These are phyloP conservation scores for Phalloptychus januarius DNA, from an alignment of 2,797 vertebrate species.

Conservation along the genomic window DNA sequence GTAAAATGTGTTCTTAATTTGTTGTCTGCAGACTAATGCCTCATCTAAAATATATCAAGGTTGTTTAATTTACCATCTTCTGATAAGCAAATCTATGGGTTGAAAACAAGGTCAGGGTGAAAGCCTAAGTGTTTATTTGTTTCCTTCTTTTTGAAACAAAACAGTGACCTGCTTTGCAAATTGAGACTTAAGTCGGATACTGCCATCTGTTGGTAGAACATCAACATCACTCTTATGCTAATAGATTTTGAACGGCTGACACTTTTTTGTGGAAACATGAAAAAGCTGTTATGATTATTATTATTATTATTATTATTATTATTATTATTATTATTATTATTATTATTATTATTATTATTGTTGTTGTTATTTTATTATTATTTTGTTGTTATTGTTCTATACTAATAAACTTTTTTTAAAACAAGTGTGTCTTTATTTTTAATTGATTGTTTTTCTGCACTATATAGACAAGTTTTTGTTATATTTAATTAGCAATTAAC, in stretches of 20 bases:
- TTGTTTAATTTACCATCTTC: background rate
- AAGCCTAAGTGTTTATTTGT: background rate
- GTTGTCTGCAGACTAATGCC: background rate
- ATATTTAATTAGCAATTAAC: background rate
- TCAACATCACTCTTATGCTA: background rate
- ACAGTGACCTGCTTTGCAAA: conserved; percentile 12
- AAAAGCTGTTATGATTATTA: background rate
- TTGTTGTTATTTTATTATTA: background rate
- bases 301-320: too few relatives aligned
- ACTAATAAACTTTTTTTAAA: too few relatives aligned
- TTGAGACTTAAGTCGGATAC: conserved; percentile 16
- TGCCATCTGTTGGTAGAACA: conserved; percentile 63
- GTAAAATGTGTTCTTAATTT: conserved; percentile 9
- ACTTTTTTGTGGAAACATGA: background rate
- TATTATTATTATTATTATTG: too few relatives aligned
- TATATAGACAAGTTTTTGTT: background rate
- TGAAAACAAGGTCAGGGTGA: background rate
- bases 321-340: too few relatives aligned
- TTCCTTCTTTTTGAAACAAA: background rate
- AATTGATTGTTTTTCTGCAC: background rate
- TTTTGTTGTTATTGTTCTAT: too few relatives aligned
- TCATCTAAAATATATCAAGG: background rate
- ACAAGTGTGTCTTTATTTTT: background rate
- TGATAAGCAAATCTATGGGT: background rate
- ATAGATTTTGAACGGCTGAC: background rate